Evolutionary conservation across 1,140 invertebrate genomes (phyloP), one percentile per base, ranked within the genome.

Genomic region (Lerema accius): DNA sequence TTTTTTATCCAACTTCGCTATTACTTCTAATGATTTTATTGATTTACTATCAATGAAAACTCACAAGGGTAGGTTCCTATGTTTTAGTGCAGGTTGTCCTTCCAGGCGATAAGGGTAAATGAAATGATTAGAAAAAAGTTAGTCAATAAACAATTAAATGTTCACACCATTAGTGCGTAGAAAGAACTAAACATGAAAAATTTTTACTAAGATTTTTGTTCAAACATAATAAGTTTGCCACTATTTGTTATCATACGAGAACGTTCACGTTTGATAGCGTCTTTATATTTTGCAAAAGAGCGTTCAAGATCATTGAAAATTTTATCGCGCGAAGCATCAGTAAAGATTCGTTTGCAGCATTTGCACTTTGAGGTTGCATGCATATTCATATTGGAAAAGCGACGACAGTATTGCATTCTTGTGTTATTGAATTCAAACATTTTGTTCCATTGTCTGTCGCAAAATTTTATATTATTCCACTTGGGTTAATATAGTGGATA

Each of bases 221-320:
- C 17, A n/a, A 35, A 51, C 6, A 53, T 40, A 40, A 53, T 11
- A 37, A n/a, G 10, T 1, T 11, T 37, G n/a, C 11, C 14, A 7
- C 42, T 58, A 46, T 46, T 35, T 53, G 11, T 35, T 40, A 17
- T 3, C 19, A 46, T 19, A 35, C 9, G 23, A 58, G 10, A 58
- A 19, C 4, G 10, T 58, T 15, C 11, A 46, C 28, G 42, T 45
- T 46, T 46, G 26, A 58, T 58, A 58, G 55, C 55, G 28, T 28
- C 28, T 58, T 55, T 59, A 48, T 46, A 59, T 59, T 48, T 59
- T 48, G 43, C 37, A 59, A 59, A 59, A 59, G 55, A 59, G 26
- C 55, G 43, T 59, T 59, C 42, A 39, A 58, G 28, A 42, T 48
- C 55, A 59, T 59, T 59, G 55, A 59, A 59, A 59, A 59, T 59